Evolutionary conservation across 2,888 invertebrate genomes (phyloP).

Genomic region (Lysandra coridon): DNA sequence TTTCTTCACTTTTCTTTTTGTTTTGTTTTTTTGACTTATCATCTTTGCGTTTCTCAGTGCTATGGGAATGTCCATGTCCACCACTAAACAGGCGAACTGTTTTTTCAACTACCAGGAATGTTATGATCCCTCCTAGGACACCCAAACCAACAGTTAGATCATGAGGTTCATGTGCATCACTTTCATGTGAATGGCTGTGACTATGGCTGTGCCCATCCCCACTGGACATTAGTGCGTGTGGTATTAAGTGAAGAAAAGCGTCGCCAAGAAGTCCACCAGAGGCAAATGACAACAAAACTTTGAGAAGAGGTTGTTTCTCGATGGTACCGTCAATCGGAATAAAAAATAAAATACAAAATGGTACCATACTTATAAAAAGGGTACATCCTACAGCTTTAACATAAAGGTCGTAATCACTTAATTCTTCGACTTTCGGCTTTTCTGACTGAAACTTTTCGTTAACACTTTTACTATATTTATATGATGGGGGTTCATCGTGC

Average conservation of each 20-base stretch:
- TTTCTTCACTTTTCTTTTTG: constrained; percentile 69
- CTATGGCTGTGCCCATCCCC: constrained; percentile 71
- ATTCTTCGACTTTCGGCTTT: constrained; percentile 71
- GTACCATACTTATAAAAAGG: constrained; percentile 95
- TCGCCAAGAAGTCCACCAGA: constrained; percentile 98
- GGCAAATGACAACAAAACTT: constrained; percentile 95
- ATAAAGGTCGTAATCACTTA: constrained; percentile 82
- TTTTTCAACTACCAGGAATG: constrained; percentile 97
- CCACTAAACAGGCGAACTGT: constrained; percentile 92
- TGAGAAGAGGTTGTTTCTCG: constrained; percentile 91
- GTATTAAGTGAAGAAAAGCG: constrained; percentile 98
- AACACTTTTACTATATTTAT: constrained; percentile 90
- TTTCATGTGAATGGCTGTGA: constrained; percentile 78
- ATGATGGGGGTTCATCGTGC: constrained; percentile 84
- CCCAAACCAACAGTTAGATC: constrained; percentile 96
- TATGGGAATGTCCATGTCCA: constrained; percentile 88
- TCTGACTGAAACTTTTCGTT: constrained; percentile 53
- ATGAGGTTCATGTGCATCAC: constrained; percentile 78
- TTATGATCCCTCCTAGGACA: constrained; percentile 95
- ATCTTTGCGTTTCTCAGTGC: constrained; percentile 66
- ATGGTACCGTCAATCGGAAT: constrained; percentile 94
- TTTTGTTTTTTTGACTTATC: constrained; percentile 63
- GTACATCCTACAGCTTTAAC: constrained; percentile 93
- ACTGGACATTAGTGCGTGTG: constrained; percentile 88
- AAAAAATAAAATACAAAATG: constrained; percentile 94